Conservation (phyloP, 2,888 invertebrate species). For the Boloria euphrosyne region DNA sequence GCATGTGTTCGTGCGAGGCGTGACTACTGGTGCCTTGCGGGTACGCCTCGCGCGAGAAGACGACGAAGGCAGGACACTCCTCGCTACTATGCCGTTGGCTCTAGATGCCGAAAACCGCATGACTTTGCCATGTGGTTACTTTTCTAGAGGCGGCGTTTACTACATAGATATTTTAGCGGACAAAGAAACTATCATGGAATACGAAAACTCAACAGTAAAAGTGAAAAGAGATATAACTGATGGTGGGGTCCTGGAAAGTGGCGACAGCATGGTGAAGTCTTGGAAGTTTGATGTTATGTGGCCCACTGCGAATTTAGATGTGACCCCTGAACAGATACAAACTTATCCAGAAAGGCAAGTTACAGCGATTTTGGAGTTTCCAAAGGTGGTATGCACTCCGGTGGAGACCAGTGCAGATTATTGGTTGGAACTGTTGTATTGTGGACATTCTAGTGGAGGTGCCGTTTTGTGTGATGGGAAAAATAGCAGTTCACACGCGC, state of each 20-base stretch:
- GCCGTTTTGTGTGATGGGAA: conserved; percentile 86
- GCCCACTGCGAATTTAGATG: conserved; percentile 88
- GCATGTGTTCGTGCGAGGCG: conserved; percentile 85
- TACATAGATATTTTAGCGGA: conserved; percentile 71
- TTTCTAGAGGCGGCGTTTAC: conserved; percentile 87
- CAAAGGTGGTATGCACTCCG: conserved; percentile 85
- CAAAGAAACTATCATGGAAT: conserved; percentile 58
- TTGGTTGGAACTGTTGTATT: conserved; percentile 90
- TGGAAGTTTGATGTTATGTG: conserved; percentile 90
- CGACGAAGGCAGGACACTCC: conserved; percentile 67
- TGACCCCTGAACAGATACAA: conserved; percentile 89
- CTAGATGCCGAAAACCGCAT: conserved; percentile 76
- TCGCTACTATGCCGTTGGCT: conserved; percentile 75
- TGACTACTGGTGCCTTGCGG: conserved; percentile 58
- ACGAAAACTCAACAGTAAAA: conserved; percentile 48
- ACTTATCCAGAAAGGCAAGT: conserved; percentile 91
- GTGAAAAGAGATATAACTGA: conserved; percentile 60
- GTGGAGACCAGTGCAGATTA: conserved; percentile 85
- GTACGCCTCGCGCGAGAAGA: conserved; percentile 77
- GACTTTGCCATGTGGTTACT: conserved; percentile 87
- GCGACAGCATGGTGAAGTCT: conserved; percentile 71
- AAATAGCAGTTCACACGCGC: conserved; percentile 79
- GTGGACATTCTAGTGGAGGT: conserved; percentile 86
- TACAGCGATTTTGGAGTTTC: conserved; percentile 88
- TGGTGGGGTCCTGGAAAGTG: conserved; percentile 68